Evolutionary conservation across 1,140 invertebrate species (phyloP).

Genomic region (Ceratitis capitata): DNA sequence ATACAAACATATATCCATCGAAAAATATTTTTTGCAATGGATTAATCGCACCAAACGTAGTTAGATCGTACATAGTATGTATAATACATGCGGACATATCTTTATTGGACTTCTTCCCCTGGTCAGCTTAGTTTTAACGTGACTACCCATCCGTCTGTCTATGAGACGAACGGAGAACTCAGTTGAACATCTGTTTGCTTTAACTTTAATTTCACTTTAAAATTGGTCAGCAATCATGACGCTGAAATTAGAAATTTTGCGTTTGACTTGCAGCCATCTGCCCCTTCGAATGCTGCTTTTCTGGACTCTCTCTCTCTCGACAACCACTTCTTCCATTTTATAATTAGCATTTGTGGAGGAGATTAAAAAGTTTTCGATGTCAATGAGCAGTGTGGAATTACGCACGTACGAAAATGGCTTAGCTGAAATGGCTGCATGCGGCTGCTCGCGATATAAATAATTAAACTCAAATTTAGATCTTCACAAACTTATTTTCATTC

Average conservation of each 20-base stretch:
- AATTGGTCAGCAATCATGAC: not conserved
- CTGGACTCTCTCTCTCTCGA: not conserved
- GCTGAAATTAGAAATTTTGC: not conserved
- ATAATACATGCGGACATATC: too few relatives aligned
- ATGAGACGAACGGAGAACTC: not conserved
- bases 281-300: not conserved
- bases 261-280: not conserved
- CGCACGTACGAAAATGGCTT: too few relatives aligned
- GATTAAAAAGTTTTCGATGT: not conserved
- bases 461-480: too few relatives aligned
- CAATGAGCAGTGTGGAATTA: not conserved
- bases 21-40: not conserved
- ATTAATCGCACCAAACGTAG: too few relatives aligned
- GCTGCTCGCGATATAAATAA: too few relatives aligned
- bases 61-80: not conserved
- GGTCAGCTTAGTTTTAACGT: too few relatives aligned
- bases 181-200: not conserved
- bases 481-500: too few relatives aligned
- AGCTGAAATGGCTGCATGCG: too few relatives aligned
- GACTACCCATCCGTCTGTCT: not conserved
- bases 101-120: too few relatives aligned
- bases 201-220: constrained; percentile 22
- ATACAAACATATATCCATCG: not conserved
- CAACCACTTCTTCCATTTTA: not conserved
- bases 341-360: not conserved